Conservation (phyloP, 1,140 invertebrate genomes). For the Danaus melanippus region DNA sequence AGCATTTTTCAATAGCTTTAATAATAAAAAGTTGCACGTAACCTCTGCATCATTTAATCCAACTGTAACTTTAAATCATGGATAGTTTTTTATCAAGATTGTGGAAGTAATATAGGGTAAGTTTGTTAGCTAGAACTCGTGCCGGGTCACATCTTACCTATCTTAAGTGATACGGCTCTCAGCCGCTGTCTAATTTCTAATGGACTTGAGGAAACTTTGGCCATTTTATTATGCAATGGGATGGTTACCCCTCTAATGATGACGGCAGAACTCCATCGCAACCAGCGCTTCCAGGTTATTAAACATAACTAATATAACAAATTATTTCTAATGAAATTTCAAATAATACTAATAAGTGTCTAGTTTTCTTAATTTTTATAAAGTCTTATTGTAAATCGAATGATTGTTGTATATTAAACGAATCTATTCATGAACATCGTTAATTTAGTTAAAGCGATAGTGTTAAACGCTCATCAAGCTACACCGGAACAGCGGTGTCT, state of each 20-base stretch:
- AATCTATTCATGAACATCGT: too few species aligned
- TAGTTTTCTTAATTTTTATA: too few species aligned
- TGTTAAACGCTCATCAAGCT: conserved; percentile 12
- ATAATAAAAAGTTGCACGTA: conserved; percentile 38
- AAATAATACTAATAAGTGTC: too few species aligned
- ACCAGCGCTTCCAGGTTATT: conserved; percentile 43
- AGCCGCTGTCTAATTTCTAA: conserved; percentile 71
- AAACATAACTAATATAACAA: conserved; percentile 44
- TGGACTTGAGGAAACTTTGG: conserved; percentile 69
- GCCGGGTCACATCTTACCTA: conserved; percentile 70
- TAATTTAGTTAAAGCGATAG: conserved; percentile 7
- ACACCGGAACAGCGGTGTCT: conserved; percentile 8
- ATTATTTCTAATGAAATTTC: conserved; percentile 27
- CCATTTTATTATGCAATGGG: conserved; percentile 72
- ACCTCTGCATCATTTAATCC: conserved; percentile 57
- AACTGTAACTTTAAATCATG: conserved; percentile 58
- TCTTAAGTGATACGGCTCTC: conserved; percentile 69
- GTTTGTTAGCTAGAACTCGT: conserved; percentile 60
- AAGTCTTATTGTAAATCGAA: background rate
- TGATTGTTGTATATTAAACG: too few species aligned
- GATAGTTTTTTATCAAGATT: conserved; percentile 71
- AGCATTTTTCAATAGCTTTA: too few species aligned
- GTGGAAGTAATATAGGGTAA: conserved; percentile 56
- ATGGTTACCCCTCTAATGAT: conserved; percentile 67
- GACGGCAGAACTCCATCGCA: conserved; percentile 53